Evolutionary conservation across 2,113 vertebrate genomes (phyloP).

Genomic region (Oreochromis aureus): DNA sequence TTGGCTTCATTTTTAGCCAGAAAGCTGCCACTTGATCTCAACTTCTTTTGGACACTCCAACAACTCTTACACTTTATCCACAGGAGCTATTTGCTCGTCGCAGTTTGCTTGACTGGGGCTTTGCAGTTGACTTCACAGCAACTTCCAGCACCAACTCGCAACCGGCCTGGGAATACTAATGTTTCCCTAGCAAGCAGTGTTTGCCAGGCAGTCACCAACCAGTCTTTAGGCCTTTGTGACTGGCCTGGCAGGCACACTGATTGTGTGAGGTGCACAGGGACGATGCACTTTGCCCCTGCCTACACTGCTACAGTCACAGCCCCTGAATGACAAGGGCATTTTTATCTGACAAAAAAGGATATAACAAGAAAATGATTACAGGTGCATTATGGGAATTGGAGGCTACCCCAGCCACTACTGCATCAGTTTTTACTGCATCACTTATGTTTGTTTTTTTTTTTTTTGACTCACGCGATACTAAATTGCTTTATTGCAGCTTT

Average conservation of each 20-base stretch:
- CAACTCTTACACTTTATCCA: neutral
- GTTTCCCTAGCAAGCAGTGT: neutral
- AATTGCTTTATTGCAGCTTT: neutral
- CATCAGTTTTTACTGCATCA: neutral
- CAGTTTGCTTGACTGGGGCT: neutral
- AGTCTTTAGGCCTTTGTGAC: neutral
- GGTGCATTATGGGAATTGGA: neutral
- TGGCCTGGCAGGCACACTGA: neutral
- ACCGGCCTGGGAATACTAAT: neutral
- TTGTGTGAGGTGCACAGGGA: fast-evolving
- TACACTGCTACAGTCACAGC: neutral
- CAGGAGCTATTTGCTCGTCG: fast-evolving
- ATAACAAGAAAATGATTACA: neutral
- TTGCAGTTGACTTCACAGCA: neutral
- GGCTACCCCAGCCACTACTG: neutral
- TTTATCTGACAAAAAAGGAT: neutral
- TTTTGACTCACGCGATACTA: fast-evolving
- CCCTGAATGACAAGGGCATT: neutral
- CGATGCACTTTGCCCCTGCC: neutral
- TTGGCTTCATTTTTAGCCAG: fast-evolving
- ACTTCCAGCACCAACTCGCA: neutral
- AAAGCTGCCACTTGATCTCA: neutral
- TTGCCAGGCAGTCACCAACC: neutral
- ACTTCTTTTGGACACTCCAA: fast-evolving
- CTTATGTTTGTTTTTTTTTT: neutral